Conservation (phyloP, 1,140 invertebrate species). For the Papilio helenus region DNA sequence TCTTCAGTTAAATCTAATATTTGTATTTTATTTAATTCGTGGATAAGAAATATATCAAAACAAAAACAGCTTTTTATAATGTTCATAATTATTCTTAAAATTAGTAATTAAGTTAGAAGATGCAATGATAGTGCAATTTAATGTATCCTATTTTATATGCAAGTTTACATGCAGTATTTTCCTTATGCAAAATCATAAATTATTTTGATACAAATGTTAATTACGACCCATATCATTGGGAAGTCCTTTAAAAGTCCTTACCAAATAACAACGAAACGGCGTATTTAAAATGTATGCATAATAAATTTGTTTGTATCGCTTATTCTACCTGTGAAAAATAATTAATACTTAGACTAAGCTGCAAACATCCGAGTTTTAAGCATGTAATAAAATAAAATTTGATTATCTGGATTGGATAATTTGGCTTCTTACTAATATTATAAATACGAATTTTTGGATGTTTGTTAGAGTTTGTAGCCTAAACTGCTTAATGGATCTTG, state of each 20-base stretch:
- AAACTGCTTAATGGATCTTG: no score
- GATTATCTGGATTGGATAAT: no score
- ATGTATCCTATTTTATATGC: not conserved
- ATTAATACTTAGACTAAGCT: not conserved
- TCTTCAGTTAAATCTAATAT: no score
- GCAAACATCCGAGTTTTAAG: no score
- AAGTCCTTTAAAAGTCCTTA: slow-evolving; percentile 36
- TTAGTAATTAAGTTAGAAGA: slow-evolving; percentile 14
- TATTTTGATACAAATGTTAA: slow-evolving; percentile 23
- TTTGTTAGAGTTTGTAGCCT: no score
- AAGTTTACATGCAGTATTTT: not conserved
- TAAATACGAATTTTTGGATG: no score
- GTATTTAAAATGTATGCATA: not conserved
- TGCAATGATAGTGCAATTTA: not conserved
- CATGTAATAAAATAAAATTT: no score
- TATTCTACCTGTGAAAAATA: not conserved
- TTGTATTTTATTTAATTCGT: not conserved
- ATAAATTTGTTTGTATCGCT: not conserved
- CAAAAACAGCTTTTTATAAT: not conserved
- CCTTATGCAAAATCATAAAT: slow-evolving; percentile 7
- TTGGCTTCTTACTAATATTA: no score
- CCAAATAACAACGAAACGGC: not conserved
- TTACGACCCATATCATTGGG: slow-evolving; percentile 15
- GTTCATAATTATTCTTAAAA: not conserved
- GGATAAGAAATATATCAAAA: not conserved